Evolutionary conservation across 1,140 invertebrate genomes (phyloP).

Genomic region (Eumaeus atala): DNA sequence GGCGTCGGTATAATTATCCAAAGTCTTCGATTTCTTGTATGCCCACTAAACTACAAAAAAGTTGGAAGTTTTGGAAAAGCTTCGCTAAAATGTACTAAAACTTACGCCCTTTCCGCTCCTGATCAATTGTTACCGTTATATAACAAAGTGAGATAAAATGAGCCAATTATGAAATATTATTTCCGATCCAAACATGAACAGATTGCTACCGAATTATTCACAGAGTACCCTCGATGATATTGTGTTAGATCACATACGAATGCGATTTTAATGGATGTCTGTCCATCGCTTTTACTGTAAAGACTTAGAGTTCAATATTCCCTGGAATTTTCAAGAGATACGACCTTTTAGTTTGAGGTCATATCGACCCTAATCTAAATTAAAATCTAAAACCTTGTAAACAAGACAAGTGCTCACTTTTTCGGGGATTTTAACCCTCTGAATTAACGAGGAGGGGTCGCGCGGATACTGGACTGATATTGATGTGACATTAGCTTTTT

Average conservation of each 20-base stretch:
- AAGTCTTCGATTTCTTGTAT: too few species aligned
- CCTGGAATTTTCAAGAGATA: constrained; percentile 31
- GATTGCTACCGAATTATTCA: constrained; percentile 72
- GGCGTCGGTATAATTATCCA: too few species aligned
- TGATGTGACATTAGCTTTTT: constrained; percentile 40
- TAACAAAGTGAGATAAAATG: constrained; percentile 10
- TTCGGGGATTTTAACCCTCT: constrained; percentile 74
- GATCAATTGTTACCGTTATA: constrained; percentile 1
- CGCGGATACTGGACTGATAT: constrained; percentile 41
- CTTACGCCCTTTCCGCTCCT: too few species aligned
- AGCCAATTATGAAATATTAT: constrained; percentile 53
- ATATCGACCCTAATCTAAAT: constrained; percentile 72
- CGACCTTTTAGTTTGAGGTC: constrained; percentile 31
- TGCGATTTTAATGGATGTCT: constrained; percentile 72
- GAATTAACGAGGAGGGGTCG: constrained; percentile 69
- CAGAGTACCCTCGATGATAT: constrained; percentile 69
- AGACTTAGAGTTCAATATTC: constrained; percentile 39
- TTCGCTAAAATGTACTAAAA: too few species aligned
- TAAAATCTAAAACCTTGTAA: constrained; percentile 77
- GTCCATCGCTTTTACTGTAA: constrained; percentile 27
- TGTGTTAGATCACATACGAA: constrained; percentile 76
- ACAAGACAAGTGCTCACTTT: constrained; percentile 76
- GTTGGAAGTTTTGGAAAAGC: constrained; percentile 76
- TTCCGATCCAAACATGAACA: constrained; percentile 60
- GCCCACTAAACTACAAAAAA: constrained; percentile 75